Conservation (phyloP, 2,797 vertebrate genomes). For the Potorous gilbertii region DNA sequence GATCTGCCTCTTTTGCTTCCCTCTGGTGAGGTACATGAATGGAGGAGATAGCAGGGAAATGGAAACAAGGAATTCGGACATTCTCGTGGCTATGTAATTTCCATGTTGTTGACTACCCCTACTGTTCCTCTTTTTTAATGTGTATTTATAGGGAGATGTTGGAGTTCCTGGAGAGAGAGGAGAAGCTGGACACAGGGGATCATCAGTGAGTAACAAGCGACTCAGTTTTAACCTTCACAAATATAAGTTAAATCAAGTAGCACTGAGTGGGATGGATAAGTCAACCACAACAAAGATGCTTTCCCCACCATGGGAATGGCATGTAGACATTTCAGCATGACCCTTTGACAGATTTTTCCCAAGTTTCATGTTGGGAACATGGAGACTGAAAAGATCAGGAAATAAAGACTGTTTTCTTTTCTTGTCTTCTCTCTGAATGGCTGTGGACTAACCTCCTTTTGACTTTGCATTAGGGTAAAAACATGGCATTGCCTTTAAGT, state of each 20-base stretch:
- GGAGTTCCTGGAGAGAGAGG: constrained; percentile 95
- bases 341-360: not conserved
- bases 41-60: not conserved
- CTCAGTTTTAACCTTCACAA: not conserved
- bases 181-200: constrained; percentile 92
- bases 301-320: not conserved
- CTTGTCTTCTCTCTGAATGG: not conserved
- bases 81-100: not conserved
- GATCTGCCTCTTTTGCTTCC: not conserved
- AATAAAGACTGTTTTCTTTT: not conserved
- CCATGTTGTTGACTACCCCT: not conserved
- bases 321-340: not conserved
- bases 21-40: not conserved
- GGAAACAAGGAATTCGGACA: not conserved
- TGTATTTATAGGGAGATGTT: constrained; percentile 89
- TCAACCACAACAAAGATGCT: fast-evolving
- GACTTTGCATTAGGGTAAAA: not conserved
- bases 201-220: constrained; percentile 88
- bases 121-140: constrained; percentile 18
- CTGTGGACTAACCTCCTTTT: not conserved
- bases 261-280: not conserved
- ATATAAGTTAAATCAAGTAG: not conserved
- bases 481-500: not conserved
- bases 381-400: not conserved
- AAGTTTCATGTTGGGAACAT: not conserved